phyloP scores from a whole-genome alignment of 2,888 invertebrate species.

The Himalopsyche anomala region DNA sequence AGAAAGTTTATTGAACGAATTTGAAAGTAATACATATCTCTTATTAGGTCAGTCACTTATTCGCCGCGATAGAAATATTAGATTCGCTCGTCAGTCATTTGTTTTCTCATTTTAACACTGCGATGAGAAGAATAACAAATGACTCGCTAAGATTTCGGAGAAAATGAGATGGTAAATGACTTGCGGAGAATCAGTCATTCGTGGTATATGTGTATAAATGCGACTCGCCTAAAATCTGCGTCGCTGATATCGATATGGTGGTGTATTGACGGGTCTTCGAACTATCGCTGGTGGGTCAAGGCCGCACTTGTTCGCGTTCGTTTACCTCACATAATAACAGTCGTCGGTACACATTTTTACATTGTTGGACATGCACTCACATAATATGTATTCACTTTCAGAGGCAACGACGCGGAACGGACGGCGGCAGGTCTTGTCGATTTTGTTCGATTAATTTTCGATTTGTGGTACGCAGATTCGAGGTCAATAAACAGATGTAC shows the following conservation, averaged over 20 bases:
- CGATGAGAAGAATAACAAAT: too few species aligned
- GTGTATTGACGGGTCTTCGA: constrained; percentile 4
- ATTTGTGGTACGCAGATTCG: not conserved
- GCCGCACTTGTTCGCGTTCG: not conserved
- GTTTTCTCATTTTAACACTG: too few species aligned
- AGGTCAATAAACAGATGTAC: not conserved
- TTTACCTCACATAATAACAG: not conserved
- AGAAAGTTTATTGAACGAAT: too few species aligned
- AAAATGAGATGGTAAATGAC: too few species aligned
- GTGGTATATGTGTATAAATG: too few species aligned
- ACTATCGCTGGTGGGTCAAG: constrained; percentile 19
- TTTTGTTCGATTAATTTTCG: constrained; percentile 8
- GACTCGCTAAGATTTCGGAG: too few species aligned
- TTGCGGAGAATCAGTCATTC: too few species aligned
- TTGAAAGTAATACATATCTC: too few species aligned
- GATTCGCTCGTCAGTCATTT: too few species aligned
- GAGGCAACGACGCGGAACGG: constrained; percentile 10
- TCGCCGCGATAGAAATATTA: too few species aligned
- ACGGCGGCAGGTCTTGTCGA: constrained; percentile 1
- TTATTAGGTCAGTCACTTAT: too few species aligned
- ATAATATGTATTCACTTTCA: constrained; percentile 2
- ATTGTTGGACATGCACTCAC: not conserved
- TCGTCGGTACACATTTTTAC: constrained; percentile 3
- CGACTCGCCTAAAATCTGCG: too few species aligned
- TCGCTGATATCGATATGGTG: not conserved